Conservation (phyloP, 2,888 invertebrate species). For the Theristus sp. region DNA sequence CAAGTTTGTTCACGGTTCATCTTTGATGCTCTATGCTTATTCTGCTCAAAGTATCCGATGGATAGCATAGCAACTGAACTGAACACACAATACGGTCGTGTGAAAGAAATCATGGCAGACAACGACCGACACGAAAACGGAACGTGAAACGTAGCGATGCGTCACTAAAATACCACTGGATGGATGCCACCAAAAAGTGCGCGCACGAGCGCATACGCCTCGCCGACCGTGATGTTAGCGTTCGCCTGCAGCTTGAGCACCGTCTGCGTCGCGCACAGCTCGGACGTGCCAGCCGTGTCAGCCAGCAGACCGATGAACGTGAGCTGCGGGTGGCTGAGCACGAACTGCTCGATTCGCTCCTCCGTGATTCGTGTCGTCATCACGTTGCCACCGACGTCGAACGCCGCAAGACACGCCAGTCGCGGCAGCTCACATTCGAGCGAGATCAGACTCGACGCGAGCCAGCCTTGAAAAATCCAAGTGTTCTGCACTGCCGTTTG, state of each 20-base stretch:
- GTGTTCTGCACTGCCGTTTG: no score
- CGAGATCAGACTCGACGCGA: not conserved
- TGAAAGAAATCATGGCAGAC: no score
- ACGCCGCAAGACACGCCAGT: not conserved
- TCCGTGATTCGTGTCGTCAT: not conserved
- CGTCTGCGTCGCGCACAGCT: slow-evolving; percentile 33
- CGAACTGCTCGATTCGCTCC: slow-evolving; percentile 20
- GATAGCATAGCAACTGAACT: no score
- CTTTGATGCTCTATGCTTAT: not conserved
- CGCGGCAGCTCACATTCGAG: not conserved
- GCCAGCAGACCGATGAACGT: slow-evolving; percentile 42
- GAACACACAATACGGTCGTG: no score
- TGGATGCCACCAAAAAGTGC: no score
- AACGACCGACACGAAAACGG: no score
- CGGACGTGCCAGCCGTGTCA: no score
- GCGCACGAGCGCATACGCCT: no score
- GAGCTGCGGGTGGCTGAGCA: slow-evolving; percentile 34
- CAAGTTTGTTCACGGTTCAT: not conserved
- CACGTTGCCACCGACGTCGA: not conserved
- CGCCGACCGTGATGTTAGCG: not conserved
- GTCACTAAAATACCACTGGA: no score
- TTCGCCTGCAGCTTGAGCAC: not conserved
- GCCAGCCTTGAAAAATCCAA: not conserved
- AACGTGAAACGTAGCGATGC: no score
- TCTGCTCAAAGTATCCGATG: not conserved